Evolutionary conservation across 2,888 invertebrate genomes (phyloP), one percentile per base, ranked within the genome.

Genomic region (Lycia hirtaria): DNA sequence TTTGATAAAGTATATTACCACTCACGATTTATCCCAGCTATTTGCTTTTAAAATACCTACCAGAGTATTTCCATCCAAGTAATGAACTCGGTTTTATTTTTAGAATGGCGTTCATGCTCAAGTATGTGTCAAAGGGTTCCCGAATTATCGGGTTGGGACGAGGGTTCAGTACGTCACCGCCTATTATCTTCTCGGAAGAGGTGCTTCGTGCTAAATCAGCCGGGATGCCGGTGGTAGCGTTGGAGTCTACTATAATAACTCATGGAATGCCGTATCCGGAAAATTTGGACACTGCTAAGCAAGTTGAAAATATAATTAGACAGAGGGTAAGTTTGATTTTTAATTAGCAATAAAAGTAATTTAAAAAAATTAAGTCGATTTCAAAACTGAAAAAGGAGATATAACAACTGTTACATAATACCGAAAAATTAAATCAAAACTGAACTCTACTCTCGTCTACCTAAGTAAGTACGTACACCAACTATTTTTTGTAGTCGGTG

Each of bases 221-320:
- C 41, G 87, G 92, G 22, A 88, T 93, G 65, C 96, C 98, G 6
- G 93, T 99, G 58, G 98, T 99, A 14, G 98, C 99, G 1, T 90
- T 99, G 67, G 99, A 99, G 92, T 98, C 98, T 5, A 98, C 99
- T 0, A 98, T 99, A 62, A 97, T 99, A 60, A 99, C 99, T 0
- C 99, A 99, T 88, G 99, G 99, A 35, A 97, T 99, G 97, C 98
- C 99, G 0, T 96, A 94, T 86, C 99, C 99, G 0, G 92, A 96
- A 48, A 99, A 99, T 88, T 88, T 98, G 44, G 92, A 96, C 67
- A 98, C 98, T 26, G 98, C 98, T 3, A 58, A 94, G 33, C 93
- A 94, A 76, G 96, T 98, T 0, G 98, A 99, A 86, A 87, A 94
- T 48, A 94, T 96, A 59, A 94, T 99, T 17, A 93, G 95, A 71